phyloP scores from a whole-genome alignment of 2,888 invertebrate species.

The Portevinia maculata region DNA sequence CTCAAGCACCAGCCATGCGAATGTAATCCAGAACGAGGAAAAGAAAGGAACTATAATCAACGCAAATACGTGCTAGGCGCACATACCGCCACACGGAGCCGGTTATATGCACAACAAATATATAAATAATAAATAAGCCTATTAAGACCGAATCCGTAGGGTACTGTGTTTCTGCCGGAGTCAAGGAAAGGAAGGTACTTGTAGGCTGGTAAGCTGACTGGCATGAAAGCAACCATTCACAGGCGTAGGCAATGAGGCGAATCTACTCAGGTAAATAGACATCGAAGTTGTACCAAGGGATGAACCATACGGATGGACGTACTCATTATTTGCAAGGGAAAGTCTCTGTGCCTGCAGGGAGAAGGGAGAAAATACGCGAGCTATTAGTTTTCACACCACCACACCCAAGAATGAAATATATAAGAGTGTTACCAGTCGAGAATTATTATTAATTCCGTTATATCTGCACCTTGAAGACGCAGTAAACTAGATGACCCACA shows the following conservation, averaged over 20 bases:
- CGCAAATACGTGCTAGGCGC: conserved; percentile 47
- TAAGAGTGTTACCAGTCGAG: conserved; percentile 41
- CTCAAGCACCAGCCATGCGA: conserved; percentile 14
- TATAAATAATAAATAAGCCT: conserved; percentile 74
- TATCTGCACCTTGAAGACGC: too few species aligned
- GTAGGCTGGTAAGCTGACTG: conserved; percentile 12
- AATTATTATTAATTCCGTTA: too few species aligned
- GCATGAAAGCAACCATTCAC: conserved; percentile 34
- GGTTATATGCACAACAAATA: conserved; percentile 62
- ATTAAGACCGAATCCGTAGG: conserved; percentile 60
- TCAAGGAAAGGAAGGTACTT: not conserved
- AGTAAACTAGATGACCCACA: too few species aligned
- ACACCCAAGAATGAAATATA: not conserved
- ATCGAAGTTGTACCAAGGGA: conserved; percentile 42
- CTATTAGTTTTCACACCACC: conserved; percentile 38
- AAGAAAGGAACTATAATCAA: conserved; percentile 58
- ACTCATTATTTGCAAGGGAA: conserved; percentile 64
- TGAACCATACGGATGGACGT: conserved; percentile 58
- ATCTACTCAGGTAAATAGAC: conserved; percentile 72
- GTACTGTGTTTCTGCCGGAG: not conserved
- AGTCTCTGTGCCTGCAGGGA: conserved; percentile 22
- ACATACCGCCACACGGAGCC: conserved; percentile 12
- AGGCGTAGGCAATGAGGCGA: conserved; percentile 57
- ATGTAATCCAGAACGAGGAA: conserved; percentile 51
- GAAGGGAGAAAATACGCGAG: conserved; percentile 33